Evolutionary conservation across 2,888 invertebrate species (phyloP), one percentile per base, ranked within the genome.

Genomic region (Dusona sp.): DNA sequence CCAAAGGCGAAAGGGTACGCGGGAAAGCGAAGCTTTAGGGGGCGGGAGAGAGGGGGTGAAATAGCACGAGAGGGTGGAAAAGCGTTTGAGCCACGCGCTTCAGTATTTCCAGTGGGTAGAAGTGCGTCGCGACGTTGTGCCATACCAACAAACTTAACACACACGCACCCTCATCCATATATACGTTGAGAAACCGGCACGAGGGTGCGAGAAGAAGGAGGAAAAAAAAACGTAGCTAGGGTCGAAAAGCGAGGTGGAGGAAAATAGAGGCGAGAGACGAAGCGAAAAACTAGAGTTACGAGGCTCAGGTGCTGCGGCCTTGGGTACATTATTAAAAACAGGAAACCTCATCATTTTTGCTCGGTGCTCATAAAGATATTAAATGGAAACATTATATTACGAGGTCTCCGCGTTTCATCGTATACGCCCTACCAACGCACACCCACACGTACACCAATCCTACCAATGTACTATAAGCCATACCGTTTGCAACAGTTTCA

Each of bases 281-380:
- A 87, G 82, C 74, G 88, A 87, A 88, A 85, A 83, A 87, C 91
- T 79, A 92, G 93, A 93, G 91, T 93, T 93, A 93, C 93, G 92
- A 92, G 92, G 91, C 91, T 93, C 93, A 93, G 93, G 93, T 93
- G 93, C 88, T 84, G 84, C 75, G 87, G 81, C 87, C 90, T 90
- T 90, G 90, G 91, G 91, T 91, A 91, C 92, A 93, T 93, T 93
- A 93, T 93, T 93, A 93, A 93, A 93, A 93, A 92, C 93, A 92
- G 91, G 91, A 92, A 93, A 92, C 92, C 93, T 93, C 93, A 92
- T 93, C 93, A 92, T 93, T 93, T 93, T 93, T 90, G 87, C 90
- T 90, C 90, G 89, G 88, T 88, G 88, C 92, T 91, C 92, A 91
- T 93, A 93, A 93, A 93, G 92, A 93, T 93, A 93, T 93, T 93